Conservation (phyloP, 2,888 invertebrate species). For the Vannuccia rotundouncinata region DNA sequence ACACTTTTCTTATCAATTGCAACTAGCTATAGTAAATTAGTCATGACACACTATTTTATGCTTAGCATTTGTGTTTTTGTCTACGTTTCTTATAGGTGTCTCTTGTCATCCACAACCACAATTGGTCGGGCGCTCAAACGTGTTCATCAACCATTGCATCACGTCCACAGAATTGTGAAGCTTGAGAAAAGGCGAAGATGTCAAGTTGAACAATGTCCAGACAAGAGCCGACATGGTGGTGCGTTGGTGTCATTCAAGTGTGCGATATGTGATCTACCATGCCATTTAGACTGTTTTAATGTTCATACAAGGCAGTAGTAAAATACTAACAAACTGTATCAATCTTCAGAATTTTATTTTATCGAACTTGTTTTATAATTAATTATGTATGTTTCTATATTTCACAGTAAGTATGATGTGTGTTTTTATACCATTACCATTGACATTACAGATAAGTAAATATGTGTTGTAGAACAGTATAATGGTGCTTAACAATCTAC, state of each 20-base stretch:
- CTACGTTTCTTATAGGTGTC: not conserved
- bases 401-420: not conserved
- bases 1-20: not conserved
- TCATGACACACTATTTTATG: not conserved
- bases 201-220: conserved; percentile 3
- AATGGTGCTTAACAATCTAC: not conserved
- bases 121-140: not conserved
- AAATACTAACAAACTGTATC: not conserved
- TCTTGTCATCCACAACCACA: not conserved
- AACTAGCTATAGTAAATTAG: conserved; percentile 1
- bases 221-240: not conserved
- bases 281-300: conserved; percentile 7
- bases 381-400: not conserved
- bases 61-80: not conserved
- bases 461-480: not conserved
- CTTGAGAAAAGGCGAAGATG: conserved; percentile 10
- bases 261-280: conserved; percentile 14
- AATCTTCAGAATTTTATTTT: not conserved
- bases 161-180: not conserved
- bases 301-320: not conserved
- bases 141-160: conserved; percentile 11
- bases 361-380: not conserved
- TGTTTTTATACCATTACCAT: not conserved
- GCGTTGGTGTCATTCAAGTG: not conserved
- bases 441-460: not conserved